Conservation (phyloP, 2,888 invertebrate genomes). For the Saturnia japonica region DNA sequence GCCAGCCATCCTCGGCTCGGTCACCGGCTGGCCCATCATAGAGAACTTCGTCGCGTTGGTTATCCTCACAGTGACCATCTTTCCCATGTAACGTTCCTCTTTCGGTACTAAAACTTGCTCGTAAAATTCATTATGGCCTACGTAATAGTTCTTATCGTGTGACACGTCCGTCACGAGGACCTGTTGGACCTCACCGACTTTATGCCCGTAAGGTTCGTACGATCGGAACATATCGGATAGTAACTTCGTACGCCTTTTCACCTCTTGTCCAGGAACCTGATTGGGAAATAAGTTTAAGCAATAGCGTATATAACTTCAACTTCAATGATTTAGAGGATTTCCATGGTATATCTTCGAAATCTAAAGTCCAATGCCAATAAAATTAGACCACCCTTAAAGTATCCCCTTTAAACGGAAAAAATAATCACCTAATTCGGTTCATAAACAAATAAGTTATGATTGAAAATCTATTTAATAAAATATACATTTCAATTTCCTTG, state of each 20-base stretch:
- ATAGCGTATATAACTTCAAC: too few relatives aligned
- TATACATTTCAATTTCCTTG: too few relatives aligned
- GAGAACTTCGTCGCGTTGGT: constrained; percentile 87
- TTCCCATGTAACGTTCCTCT: constrained; percentile 89
- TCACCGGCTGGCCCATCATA: constrained; percentile 87
- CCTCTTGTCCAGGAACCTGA: constrained; percentile 90
- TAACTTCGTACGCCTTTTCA: constrained; percentile 93
- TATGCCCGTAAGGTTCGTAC: constrained; percentile 91
- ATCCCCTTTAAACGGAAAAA: too few relatives aligned
- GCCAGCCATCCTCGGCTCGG: constrained; percentile 79
- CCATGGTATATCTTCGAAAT: too few relatives aligned
- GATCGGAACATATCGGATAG: constrained; percentile 94
- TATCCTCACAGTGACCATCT: constrained; percentile 90
- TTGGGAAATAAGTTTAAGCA: not conserved
- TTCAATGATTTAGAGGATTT: too few relatives aligned
- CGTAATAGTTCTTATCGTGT: constrained; percentile 93
- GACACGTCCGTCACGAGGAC: constrained; percentile 97
- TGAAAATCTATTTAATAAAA: too few relatives aligned
- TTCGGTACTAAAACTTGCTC: constrained; percentile 94
- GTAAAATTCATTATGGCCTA: constrained; percentile 97
- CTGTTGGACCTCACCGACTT: constrained; percentile 85
- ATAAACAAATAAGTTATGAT: too few relatives aligned
- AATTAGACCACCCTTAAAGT: too few relatives aligned
- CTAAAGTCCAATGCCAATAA: too few relatives aligned
- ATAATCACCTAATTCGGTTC: too few relatives aligned